Percentiles rank a stretch among this genome's conserved stretches.
Evolutionary conservation across 1,140 invertebrate species (phyloP).

Genomic region (Cardiocondyla obscurior): DNA sequence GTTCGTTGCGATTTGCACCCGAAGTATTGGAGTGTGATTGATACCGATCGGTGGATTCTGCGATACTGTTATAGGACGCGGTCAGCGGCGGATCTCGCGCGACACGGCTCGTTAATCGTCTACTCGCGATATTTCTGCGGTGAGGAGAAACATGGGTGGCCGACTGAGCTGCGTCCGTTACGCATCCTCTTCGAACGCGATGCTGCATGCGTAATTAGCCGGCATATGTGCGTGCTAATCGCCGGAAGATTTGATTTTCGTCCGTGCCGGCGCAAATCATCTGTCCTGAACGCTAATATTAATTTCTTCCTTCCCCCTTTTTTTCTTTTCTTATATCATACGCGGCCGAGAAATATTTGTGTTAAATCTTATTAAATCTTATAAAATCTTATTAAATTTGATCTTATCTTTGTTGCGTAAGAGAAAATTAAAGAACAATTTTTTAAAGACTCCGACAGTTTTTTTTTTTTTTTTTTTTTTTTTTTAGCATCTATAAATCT

Average conservation of each 20-base stretch:
- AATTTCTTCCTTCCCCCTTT: not conserved
- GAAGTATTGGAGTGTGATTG: constrained; percentile 34
- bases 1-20: not conserved
- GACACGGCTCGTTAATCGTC: constrained; percentile 59
- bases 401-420: not conserved
- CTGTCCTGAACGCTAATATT: not conserved
- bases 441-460: not conserved
- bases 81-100: constrained; percentile 49
- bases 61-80: constrained; percentile 37
- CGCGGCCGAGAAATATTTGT: too few species aligned
- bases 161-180: constrained; percentile 12
- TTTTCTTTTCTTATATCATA: too few species aligned
- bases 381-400: too few species aligned
- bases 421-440: too few species aligned
- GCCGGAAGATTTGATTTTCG: not conserved
- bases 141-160: constrained; percentile 9
- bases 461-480: too few species aligned
- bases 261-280: not conserved
- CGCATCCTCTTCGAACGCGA: constrained; percentile 1
- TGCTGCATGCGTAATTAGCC: constrained; percentile 24
- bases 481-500: not conserved
- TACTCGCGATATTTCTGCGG: constrained; percentile 2
- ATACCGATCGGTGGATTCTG: constrained; percentile 46
- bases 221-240: not conserved
- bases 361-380: too few species aligned